Evolutionary conservation across 1,140 invertebrate genomes (phyloP).

Genomic region (Eueides isabella): DNA sequence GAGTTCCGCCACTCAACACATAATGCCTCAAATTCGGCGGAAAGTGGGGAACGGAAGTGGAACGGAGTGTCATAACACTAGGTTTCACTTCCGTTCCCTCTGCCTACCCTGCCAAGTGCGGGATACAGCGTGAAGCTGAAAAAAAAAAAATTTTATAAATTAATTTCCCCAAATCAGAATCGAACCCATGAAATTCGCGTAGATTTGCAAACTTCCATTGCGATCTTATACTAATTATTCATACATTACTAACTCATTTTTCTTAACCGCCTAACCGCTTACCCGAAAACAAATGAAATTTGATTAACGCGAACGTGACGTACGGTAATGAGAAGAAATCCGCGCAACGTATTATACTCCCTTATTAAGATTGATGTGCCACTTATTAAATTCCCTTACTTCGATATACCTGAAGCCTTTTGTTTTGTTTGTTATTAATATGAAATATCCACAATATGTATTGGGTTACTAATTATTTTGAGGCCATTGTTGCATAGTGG

Average conservation of each 20-base stretch:
- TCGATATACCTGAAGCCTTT: slow-evolving; percentile 6
- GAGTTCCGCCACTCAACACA: too few species aligned
- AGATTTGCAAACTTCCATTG: too few species aligned
- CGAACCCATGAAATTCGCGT: neutral
- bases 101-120: too few species aligned
- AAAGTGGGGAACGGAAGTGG: too few species aligned
- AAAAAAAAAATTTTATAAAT: too few species aligned
- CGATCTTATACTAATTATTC: neutral
- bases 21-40: too few species aligned
- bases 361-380: slow-evolving; percentile 9
- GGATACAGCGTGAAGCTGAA: neutral
- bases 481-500: neutral
- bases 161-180: neutral
- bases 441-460: neutral
- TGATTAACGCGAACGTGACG: slow-evolving; percentile 4
- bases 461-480: neutral
- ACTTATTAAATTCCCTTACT: slow-evolving; percentile 10
- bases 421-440: slow-evolving; percentile 1
- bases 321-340: slow-evolving; percentile 8
- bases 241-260: neutral
- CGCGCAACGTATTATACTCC: slow-evolving; percentile 8
- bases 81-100: too few species aligned
- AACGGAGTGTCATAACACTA: too few species aligned
- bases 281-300: slow-evolving; percentile 12
- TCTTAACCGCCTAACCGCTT: neutral